Percentiles rank a stretch among this genome's conserved stretches.
phyloP scores from a whole-genome alignment of 2,888 invertebrate species.

The Philereme vetulata region DNA sequence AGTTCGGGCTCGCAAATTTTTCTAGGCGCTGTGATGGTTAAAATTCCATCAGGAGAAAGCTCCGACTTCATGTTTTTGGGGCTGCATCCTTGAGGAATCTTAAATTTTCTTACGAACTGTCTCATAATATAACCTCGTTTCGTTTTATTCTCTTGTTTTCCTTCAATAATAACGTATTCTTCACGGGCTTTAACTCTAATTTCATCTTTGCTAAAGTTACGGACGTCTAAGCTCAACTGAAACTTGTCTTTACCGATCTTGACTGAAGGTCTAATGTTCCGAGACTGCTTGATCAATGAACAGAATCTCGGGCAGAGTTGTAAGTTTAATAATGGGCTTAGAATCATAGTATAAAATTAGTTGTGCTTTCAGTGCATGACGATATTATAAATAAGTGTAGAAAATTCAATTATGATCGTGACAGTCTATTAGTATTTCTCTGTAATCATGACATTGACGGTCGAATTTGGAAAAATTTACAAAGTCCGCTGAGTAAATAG shows the following conservation, averaged over 20 bases:
- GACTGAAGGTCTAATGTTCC: constrained; percentile 55
- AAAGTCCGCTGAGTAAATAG: not conserved
- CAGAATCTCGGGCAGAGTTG: constrained; percentile 41
- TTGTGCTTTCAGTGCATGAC: constrained; percentile 8
- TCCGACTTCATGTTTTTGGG: constrained; percentile 54
- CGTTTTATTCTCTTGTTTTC: constrained; percentile 66
- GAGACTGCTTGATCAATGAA: constrained; percentile 44
- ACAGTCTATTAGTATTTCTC: not conserved
- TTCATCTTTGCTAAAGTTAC: constrained; percentile 62
- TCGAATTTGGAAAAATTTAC: not conserved
- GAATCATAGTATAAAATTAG: constrained; percentile 25
- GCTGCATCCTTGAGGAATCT: constrained; percentile 63
- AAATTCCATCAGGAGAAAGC: constrained; percentile 58
- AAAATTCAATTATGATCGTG: not conserved
- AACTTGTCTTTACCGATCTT: constrained; percentile 63
- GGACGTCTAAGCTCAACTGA: constrained; percentile 63
- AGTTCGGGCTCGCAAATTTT: constrained; percentile 44
- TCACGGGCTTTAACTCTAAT: constrained; percentile 63
- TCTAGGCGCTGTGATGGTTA: constrained; percentile 63
- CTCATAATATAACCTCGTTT: constrained; percentile 55
- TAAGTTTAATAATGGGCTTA: constrained; percentile 36
- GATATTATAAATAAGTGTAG: not conserved
- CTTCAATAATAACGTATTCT: constrained; percentile 69
- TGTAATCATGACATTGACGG: not conserved
- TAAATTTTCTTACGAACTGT: constrained; percentile 66